phyloP scores from a whole-genome alignment of 2,797 vertebrate genomes.

The Peromyscus nudipes region DNA sequence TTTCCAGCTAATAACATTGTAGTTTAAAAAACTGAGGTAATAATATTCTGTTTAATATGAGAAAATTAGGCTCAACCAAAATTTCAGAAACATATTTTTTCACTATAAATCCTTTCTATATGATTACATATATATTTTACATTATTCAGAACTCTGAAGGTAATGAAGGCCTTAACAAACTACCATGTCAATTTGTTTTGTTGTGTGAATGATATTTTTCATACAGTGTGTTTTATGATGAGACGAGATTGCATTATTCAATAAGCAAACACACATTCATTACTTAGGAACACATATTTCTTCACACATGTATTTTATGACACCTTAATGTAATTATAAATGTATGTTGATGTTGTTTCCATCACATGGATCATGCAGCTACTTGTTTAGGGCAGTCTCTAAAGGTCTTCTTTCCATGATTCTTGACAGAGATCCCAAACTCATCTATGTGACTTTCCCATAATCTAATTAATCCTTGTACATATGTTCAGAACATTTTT shows the following conservation, averaged over 20 bases:
- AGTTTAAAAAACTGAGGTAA: neutral
- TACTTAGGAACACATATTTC: constrained; percentile 54
- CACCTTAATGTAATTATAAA: constrained; percentile 60
- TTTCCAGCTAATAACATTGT: neutral
- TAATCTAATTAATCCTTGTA: neutral
- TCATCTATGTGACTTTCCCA: neutral
- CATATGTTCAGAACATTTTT: neutral
- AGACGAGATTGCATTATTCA: constrained; percentile 44
- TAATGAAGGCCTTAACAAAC: neutral
- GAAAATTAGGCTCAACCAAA: neutral
- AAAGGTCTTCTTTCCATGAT: neutral
- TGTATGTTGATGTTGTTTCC: neutral
- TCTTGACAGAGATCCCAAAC: neutral
- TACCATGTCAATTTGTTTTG: constrained; percentile 27
- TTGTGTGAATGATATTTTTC: constrained; percentile 48
- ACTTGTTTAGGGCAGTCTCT: neutral
- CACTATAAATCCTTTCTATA: neutral
- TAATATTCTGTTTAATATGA: neutral
- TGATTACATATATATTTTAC: neutral
- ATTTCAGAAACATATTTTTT: neutral
- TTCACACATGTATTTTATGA: constrained; percentile 74
- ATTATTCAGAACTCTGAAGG: constrained; percentile 24
- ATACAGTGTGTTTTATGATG: neutral
- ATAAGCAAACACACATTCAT: constrained; percentile 58
- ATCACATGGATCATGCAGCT: neutral